Evolutionary conservation across 2,888 invertebrate species (phyloP), one percentile per base, ranked within the genome.

Genomic region (Pinctada fucata): DNA sequence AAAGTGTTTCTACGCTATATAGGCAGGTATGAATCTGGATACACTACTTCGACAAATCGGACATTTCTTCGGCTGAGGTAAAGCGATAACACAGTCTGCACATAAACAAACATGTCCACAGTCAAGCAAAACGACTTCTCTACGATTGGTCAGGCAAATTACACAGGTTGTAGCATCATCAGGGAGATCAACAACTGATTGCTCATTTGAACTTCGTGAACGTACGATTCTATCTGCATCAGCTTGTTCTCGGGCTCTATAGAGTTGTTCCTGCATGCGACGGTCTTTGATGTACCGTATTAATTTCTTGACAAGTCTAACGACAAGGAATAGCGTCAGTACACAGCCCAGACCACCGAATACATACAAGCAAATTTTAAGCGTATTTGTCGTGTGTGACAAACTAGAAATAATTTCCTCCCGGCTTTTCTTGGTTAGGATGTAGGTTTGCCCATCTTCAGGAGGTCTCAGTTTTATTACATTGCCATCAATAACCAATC

Each of bases 91-190:
- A 91, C 97, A 97, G 91, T 97, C 96, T 91, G 96, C 96, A 91
- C 97, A 97, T 50, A 97, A 93, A 88, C 97, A 97, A 4, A 97
- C 96, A 91, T 97, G 97, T 0, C 97, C 97, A 92, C 97, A 97
- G 0, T 97, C 96, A 81, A 97, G 92, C 75, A 97, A 93, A 86
- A 97, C 96, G 65, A 97, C 95, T 95, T 97, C 97, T 88, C 96
- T 95, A 0, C 96, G 96, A 93, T 97, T 96, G 78, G 94, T 95
- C 63, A 95, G 94, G 92, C 97, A 97, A n/a, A 97, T 96, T 47
- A 97, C 96, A 90, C 97, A 97, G 8, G 95, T 92, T 88, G 95
- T 91, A 94, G 79, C 94, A 50, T 69, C 76, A 31, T 83, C 77
- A 10, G 72, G 79, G 13, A 67, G 79, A 8, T 65, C 76, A 13